Conservation (phyloP, 1,140 invertebrate genomes). For the Drosophila nasuta region DNA sequence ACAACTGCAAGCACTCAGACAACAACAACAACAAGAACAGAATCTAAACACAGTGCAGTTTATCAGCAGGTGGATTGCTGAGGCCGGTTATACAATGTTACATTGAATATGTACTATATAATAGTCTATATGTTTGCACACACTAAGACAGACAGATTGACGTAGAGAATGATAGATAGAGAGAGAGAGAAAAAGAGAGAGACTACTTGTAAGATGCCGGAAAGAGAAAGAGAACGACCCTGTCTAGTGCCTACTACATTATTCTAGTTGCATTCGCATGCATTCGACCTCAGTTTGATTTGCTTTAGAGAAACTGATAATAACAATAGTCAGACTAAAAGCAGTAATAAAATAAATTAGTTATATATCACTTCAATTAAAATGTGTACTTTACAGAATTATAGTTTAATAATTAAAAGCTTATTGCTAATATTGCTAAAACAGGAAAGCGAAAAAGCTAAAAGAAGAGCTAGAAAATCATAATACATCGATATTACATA, state of each 20-base stretch:
- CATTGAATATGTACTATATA: slow-evolving; percentile 6
- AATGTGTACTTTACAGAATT: no score
- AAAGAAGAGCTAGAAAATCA: no score
- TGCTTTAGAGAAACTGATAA: background rate
- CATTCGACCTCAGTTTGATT: background rate
- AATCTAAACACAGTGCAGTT: slow-evolving; percentile 62
- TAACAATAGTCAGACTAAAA: no score
- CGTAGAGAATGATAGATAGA: background rate
- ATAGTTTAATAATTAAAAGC: no score
- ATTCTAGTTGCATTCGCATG: slow-evolving; percentile 13
- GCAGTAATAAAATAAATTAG: no score
- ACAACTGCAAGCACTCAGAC: slow-evolving; percentile 12
- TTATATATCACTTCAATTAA: no score
- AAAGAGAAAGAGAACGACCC: slow-evolving; percentile 65
- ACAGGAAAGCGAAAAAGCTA: no score
- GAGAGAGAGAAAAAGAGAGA: background rate
- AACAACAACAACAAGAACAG: slow-evolving; percentile 14
- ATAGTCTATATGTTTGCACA: background rate
- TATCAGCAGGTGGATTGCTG: slow-evolving; percentile 69
- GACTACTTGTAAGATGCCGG: slow-evolving; percentile 46
- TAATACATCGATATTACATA: no score
- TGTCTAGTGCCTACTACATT: slow-evolving; percentile 34
- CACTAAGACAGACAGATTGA: slow-evolving; percentile 5
- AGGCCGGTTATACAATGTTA: slow-evolving; percentile 46
- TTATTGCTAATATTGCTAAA: no score